A percentile compares a stretch with the other conserved stretches of the same genome.
Conservation (phyloP, 2,113 vertebrate genomes). For the Thermophis baileyi region DNA sequence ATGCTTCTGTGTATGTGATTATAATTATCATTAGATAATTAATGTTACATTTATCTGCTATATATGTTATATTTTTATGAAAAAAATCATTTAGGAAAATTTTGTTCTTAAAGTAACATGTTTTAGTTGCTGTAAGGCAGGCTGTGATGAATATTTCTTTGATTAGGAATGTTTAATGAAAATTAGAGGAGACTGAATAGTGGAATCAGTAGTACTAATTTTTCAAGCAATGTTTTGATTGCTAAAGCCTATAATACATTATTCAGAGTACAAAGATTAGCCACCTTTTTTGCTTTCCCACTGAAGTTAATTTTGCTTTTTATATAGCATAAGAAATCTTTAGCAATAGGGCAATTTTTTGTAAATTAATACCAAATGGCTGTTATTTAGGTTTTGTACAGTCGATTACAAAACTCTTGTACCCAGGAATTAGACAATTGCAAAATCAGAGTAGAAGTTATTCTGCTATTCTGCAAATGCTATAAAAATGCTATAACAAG, state of each 20-base stretch:
- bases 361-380: not conserved
- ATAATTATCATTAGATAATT: not conserved
- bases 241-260: not conserved
- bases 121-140: not conserved
- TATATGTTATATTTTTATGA: not conserved
- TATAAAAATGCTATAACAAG: not conserved
- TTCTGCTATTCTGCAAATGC: not conserved
- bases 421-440: not conserved
- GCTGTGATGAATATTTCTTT: not conserved
- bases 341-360: not conserved
- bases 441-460: not conserved
- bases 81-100: not conserved
- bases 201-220: not conserved
- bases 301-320: not conserved
- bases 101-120: not conserved
- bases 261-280: not conserved
- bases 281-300: not conserved
- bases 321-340: not conserved
- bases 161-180: not conserved
- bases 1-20: slow-evolving; percentile 1
- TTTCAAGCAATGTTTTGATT: not conserved
- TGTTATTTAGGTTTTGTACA: not conserved
- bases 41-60: slow-evolving; percentile 11
- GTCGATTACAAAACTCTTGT: not conserved
- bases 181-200: not conserved